phyloP scores from a whole-genome alignment of 2,113 vertebrate genomes.

The Callopanchax toddi region DNA sequence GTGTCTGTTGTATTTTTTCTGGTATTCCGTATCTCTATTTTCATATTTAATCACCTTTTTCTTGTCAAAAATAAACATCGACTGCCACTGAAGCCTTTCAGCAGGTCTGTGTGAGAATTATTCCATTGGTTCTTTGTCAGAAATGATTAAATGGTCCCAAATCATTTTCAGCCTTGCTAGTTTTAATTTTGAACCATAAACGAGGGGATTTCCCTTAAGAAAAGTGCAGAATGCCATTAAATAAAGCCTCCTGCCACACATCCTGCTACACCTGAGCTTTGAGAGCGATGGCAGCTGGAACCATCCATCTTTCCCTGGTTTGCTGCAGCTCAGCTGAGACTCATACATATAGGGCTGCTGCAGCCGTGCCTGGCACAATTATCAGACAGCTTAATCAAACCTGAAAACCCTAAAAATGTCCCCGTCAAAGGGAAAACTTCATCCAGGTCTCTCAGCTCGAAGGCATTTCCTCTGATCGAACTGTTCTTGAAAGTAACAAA shows the following conservation, averaged over 20 bases:
- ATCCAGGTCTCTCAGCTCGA: conserved; percentile 14
- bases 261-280: conserved; percentile 18
- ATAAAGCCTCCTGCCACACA: conserved; percentile 1
- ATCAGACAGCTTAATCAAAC: conserved; percentile 52
- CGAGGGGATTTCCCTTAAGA: conserved; percentile 1
- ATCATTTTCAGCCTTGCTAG: too few species aligned
- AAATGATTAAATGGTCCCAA: too few species aligned
- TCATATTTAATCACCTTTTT: neutral
- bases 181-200: conserved; percentile 5
- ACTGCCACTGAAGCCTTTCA: too few species aligned
- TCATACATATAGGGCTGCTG: neutral
- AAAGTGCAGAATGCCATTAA: conserved; percentile 1
- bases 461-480: conserved; percentile 25
- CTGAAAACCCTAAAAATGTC: conserved; percentile 11
- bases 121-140: too few species aligned
- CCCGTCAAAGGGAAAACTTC: conserved; percentile 23
- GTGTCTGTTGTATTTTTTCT: too few species aligned
- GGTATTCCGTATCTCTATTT: neutral
- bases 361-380: conserved; percentile 16
- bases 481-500: conserved; percentile 22
- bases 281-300: conserved; percentile 17
- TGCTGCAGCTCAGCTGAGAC: conserved; percentile 21
- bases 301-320: conserved; percentile 16
- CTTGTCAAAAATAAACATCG: neutral
- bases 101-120: too few species aligned